phyloP scores from a whole-genome alignment of 2,888 invertebrate species.

The Thysanoteuthis rhombus region DNA sequence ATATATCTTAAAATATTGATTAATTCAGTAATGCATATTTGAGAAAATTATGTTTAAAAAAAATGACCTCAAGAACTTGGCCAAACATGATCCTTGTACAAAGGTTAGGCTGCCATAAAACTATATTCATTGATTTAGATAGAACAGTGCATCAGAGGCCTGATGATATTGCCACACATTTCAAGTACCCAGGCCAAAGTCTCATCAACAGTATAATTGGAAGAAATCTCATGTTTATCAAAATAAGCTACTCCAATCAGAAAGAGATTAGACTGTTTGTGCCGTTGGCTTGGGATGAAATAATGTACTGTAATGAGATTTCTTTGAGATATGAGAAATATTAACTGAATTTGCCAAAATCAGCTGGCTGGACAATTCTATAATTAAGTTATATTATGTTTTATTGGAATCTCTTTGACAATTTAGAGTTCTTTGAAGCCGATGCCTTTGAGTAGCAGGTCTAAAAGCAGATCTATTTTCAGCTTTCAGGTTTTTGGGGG shows the following conservation, averaged over 20 bases:
- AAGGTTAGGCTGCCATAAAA: background rate
- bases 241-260: background rate
- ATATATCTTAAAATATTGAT: too few species aligned
- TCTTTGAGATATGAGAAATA: background rate
- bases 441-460: background rate
- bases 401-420: background rate
- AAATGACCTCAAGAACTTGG: background rate
- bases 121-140: background rate
- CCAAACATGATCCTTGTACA: background rate
- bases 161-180: background rate
- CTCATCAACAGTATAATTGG: background rate
- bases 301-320: background rate
- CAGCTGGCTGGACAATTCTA: background rate
- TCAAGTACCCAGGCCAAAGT: background rate
- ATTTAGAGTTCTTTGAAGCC: background rate
- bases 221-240: background rate
- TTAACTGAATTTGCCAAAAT: slow-evolving; percentile 12
- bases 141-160: background rate
- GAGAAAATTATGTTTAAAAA: background rate
- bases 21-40: too few species aligned
- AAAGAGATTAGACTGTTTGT: background rate
- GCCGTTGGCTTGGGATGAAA: background rate
- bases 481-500: too few species aligned
- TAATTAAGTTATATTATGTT: background rate
- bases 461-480: background rate